Evolutionary conservation across 1,140 invertebrate species (phyloP).

Genomic region (Lucilia cuprina): DNA sequence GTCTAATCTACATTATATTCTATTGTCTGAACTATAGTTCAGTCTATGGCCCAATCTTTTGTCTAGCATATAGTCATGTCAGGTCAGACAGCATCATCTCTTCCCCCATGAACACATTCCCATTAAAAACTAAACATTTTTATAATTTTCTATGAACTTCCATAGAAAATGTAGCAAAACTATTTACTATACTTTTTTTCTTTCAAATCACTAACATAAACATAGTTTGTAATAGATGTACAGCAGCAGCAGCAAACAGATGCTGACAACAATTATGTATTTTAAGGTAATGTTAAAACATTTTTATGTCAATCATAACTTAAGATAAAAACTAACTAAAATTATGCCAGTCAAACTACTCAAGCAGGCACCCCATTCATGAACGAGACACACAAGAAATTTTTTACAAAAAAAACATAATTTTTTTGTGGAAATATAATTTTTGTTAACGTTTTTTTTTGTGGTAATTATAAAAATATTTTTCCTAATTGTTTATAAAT

Average conservation of each 20-base stretch:
- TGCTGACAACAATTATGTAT: conserved; percentile 23
- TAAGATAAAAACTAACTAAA: background rate
- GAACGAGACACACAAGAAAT: background rate
- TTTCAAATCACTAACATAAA: background rate
- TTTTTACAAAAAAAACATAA: background rate
- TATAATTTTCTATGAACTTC: background rate
- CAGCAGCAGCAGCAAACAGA: background rate
- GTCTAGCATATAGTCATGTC: no score
- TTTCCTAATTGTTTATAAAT: background rate
- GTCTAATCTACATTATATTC: no score
- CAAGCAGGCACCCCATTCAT: background rate
- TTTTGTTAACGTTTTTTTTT: background rate
- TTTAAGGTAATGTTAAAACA: conserved; percentile 33
- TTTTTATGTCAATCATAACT: conserved; percentile 31
- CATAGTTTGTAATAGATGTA: background rate
- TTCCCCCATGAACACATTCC: background rate
- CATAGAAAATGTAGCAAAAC: conserved; percentile 14
- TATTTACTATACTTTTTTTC: conserved; percentile 21
- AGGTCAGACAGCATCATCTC: background rate
- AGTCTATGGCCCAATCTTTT: no score
- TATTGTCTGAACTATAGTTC: no score
- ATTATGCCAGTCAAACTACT: background rate
- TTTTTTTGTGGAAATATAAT: background rate
- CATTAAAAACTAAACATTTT: background rate
- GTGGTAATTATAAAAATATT: background rate